Conservation (phyloP, 1,140 invertebrate species). For the Camponotus vicinus region DNA sequence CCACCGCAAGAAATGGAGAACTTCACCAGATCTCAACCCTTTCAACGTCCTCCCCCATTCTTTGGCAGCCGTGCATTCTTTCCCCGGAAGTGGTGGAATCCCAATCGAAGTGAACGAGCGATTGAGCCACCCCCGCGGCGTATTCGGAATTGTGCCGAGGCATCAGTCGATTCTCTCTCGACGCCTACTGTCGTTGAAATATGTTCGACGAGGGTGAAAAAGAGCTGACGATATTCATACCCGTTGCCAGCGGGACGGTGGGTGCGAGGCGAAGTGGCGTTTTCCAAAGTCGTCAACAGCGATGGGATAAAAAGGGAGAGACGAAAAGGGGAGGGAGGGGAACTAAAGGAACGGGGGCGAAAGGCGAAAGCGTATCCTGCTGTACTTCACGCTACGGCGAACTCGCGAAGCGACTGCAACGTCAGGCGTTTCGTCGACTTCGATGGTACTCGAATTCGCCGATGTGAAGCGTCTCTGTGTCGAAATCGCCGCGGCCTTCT, state of each 20-base stretch:
- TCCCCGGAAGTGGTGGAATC: slow-evolving; percentile 67
- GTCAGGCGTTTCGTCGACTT: slow-evolving; percentile 74
- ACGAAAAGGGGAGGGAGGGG: slow-evolving; percentile 12
- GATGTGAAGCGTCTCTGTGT: slow-evolving; percentile 63
- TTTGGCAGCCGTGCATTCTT: slow-evolving; percentile 58
- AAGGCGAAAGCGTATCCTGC: slow-evolving; percentile 66
- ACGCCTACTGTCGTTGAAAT: slow-evolving; percentile 76
- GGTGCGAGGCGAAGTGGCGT: slow-evolving; percentile 39
- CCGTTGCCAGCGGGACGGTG: slow-evolving; percentile 27
- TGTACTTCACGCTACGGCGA: slow-evolving; percentile 72
- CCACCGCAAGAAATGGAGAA: neutral
- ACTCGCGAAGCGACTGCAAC: slow-evolving; percentile 72
- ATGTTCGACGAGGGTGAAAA: slow-evolving; percentile 80
- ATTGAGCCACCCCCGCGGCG: slow-evolving; percentile 70
- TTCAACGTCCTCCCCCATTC: neutral
- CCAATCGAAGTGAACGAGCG: slow-evolving; percentile 74
- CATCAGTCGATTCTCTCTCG: slow-evolving; percentile 71
- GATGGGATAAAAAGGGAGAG: slow-evolving; percentile 41
- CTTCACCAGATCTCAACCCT: neutral
- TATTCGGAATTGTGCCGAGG: slow-evolving; percentile 70
- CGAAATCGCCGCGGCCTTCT: neutral
- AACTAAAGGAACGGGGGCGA: slow-evolving; percentile 56
- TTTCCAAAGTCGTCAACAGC: slow-evolving; percentile 71
- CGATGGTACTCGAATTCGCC: slow-evolving; percentile 67
- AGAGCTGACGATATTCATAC: slow-evolving; percentile 80